Conservation (phyloP, 2,888 invertebrate species). For the Strigamia crassipes region DNA sequence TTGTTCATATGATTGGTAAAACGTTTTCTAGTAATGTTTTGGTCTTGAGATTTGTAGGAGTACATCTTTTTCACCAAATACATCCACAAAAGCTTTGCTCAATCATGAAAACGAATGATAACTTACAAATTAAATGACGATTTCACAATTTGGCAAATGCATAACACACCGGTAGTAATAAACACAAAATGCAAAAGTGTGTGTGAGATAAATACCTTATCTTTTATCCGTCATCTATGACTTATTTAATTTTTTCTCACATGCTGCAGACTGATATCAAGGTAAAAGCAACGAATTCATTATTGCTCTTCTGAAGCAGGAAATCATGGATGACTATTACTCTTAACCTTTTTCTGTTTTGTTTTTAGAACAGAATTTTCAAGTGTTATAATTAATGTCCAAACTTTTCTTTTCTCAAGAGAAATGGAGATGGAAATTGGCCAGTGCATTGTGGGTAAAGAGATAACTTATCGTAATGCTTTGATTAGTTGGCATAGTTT, state of each 20-base stretch:
- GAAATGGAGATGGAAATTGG: background rate
- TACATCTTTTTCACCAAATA: no score
- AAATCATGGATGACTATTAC: no score
- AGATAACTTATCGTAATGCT: background rate
- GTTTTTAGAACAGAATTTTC: background rate
- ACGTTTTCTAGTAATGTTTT: no score
- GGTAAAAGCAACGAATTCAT: background rate
- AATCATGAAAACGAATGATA: no score
- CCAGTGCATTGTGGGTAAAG: background rate
- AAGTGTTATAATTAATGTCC: background rate
- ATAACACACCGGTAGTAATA: background rate
- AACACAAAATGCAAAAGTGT: background rate
- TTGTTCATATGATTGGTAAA: no score
- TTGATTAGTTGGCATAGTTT: constrained; percentile 21
- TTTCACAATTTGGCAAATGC: no score
- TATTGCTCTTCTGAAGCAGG: background rate
- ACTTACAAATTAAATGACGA: no score
- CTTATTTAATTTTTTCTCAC: background rate
- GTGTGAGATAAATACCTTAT: no score
- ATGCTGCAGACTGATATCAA: background rate
- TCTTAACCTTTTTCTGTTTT: no score
- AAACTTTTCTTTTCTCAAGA: background rate
- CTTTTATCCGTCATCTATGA: background rate
- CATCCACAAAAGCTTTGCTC: no score
- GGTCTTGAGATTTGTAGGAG: no score